Percentiles rank a stretch among this genome's conserved stretches.
Evolutionary conservation across 1,140 invertebrate species (phyloP).

Genomic region (Phthorimaea operculella): DNA sequence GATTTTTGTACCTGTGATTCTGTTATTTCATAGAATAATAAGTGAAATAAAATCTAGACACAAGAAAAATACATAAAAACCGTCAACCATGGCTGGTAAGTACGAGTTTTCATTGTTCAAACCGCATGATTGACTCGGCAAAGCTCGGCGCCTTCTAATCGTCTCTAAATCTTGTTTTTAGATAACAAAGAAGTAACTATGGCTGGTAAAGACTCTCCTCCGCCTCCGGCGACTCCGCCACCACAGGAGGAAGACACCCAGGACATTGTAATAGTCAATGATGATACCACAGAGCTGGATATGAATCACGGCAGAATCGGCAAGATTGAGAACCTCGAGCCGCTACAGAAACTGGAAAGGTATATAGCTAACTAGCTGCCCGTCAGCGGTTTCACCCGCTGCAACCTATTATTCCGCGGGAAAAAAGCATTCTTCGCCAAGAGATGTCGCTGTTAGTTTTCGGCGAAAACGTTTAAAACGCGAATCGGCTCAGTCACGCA

Average conservation of each 20-base stretch:
- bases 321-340: conserved; percentile 85
- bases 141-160: not conserved
- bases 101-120: not conserved
- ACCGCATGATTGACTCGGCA: not conserved
- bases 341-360: conserved; percentile 78
- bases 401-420: too few species aligned
- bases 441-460: too few species aligned
- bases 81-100: not conserved
- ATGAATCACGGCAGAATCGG: conserved; percentile 88
- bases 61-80: not conserved
- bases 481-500: too few species aligned
- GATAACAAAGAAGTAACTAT: not conserved
- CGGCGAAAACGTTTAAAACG: too few species aligned
- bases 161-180: not conserved
- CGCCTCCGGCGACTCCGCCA: conserved; percentile 37
- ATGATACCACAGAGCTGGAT: conserved; percentile 70
- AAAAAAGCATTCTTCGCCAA: too few species aligned
- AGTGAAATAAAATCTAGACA: not conserved
- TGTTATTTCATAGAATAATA: not conserved
- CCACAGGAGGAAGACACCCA: conserved; percentile 41
- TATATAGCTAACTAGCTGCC: too few species aligned
- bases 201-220: conserved; percentile 14
- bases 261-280: conserved; percentile 58
- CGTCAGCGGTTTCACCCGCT: too few species aligned
- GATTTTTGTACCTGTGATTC: not conserved